phyloP scores from a whole-genome alignment of 2,797 vertebrate species.

The Pseudochromis fuscus region DNA sequence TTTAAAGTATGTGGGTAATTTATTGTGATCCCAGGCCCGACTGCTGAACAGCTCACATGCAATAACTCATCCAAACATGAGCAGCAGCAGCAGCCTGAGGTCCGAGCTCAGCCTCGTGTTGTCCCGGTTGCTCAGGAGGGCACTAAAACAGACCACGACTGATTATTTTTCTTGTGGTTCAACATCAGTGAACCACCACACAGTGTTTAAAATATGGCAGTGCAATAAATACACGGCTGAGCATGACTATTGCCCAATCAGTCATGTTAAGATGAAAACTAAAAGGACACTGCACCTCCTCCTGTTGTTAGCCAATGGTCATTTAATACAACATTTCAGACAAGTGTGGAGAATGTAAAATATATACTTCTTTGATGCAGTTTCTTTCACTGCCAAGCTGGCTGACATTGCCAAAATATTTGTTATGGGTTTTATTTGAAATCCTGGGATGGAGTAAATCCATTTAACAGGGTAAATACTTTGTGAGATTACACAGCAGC shows the following conservation, averaged over 20 bases:
- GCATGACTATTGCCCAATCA: conserved; percentile 15
- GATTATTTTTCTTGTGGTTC: conserved; percentile 65
- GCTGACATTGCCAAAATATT: conserved; percentile 2
- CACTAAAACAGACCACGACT: conserved; percentile 58
- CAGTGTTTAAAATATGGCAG: conserved; percentile 52
- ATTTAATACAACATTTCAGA: conserved; percentile 2
- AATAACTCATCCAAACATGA: conserved; percentile 46
- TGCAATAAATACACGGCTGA: conserved; percentile 42
- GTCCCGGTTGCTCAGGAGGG: conserved; percentile 66
- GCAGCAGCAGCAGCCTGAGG: conserved; percentile 33
- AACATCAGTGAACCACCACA: conserved; percentile 57
- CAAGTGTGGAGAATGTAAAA: background rate
- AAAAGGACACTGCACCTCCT: conserved; percentile 11
- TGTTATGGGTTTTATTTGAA: conserved; percentile 23
- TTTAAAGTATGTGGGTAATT: conserved; percentile 31
- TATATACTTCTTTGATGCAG: conserved; percentile 20
- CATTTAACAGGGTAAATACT: conserved; percentile 5
- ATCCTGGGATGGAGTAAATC: conserved; percentile 13
- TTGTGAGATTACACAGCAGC: conserved; percentile 17
- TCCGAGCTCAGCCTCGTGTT: conserved; percentile 50
- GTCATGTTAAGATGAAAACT: conserved; percentile 46
- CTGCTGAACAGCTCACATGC: conserved; percentile 35
- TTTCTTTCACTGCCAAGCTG: background rate
- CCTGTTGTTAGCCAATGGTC: background rate
- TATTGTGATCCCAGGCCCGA: conserved; percentile 22